Conservation (phyloP, 2,113 vertebrate species). For the Antennarius striatus region DNA sequence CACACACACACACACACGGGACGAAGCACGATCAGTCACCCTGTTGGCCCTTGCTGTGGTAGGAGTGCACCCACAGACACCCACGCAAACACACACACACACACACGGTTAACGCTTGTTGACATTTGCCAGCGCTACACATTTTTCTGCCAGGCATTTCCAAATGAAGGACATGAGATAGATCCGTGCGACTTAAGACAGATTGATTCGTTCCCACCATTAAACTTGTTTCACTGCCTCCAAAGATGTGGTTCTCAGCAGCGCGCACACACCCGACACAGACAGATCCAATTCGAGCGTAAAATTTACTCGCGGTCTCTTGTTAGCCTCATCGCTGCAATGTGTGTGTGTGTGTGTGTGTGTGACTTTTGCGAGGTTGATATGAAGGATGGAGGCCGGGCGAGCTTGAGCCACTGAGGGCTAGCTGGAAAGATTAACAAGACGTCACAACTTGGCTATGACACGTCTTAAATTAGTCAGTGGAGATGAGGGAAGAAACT, state of each 20-base stretch:
- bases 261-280: constrained; percentile 42
- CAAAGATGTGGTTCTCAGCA: constrained; percentile 42
- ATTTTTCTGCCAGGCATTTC: constrained; percentile 67
- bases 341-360: constrained; percentile 53
- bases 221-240: constrained; percentile 63
- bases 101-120: constrained; percentile 63
- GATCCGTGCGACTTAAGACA: constrained; percentile 70
- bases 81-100: constrained; percentile 27
- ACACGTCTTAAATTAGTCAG: constrained; percentile 68
- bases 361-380: constrained; percentile 47
- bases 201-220: constrained; percentile 70
- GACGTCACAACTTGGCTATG: constrained; percentile 65
- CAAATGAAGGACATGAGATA: constrained; percentile 70
- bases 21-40: constrained; percentile 46
- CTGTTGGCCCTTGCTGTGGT: constrained; percentile 45
- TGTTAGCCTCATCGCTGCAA: constrained; percentile 54
- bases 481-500: constrained; percentile 37
- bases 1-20: constrained; percentile 13
- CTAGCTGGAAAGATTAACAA: constrained; percentile 68
- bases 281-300: constrained; percentile 67
- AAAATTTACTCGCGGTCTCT: constrained; percentile 65
- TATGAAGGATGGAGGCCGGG: constrained; percentile 52
- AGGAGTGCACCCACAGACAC: constrained; percentile 42
- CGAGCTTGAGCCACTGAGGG: constrained; percentile 42
- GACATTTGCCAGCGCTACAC: constrained; percentile 70